Evolutionary conservation across 1,140 invertebrate species (phyloP).

Genomic region (Bactericera cockerelli): DNA sequence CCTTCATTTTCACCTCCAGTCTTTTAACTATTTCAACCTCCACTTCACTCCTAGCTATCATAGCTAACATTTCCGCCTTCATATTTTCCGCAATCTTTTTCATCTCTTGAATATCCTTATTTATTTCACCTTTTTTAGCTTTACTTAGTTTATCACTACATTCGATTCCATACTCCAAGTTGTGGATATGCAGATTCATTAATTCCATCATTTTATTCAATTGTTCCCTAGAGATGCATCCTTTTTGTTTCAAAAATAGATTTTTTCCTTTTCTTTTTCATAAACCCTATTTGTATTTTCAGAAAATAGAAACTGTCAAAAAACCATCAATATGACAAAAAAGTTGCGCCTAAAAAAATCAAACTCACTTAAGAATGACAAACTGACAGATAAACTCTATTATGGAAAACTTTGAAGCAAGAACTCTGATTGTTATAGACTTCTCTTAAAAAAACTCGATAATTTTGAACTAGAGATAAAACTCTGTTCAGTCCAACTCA

Average conservation of each 20-base stretch:
- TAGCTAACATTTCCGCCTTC: not conserved
- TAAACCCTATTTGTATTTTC: no score
- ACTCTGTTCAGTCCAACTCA: no score
- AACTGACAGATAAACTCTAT: no score
- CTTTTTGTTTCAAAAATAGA: not conserved
- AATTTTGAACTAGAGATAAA: no score
- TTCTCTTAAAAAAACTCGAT: no score
- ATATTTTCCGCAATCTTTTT: not conserved
- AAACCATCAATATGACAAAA: no score
- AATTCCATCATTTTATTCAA: constrained; percentile 2
- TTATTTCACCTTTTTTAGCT: not conserved
- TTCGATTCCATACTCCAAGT: not conserved
- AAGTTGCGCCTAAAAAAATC: no score
- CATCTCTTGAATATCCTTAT: not conserved
- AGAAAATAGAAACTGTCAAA: no score
- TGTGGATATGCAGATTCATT: not conserved
- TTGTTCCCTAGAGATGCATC: not conserved
- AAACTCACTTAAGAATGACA: no score
- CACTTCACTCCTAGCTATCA: constrained; percentile 1
- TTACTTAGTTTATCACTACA: constrained; percentile 5
- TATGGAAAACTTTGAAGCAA: no score
- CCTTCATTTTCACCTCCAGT: not conserved
- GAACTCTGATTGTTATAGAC: no score
- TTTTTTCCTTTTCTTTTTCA: no score
- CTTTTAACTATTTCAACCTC: not conserved